Evolutionary conservation across 2,888 invertebrate species (phyloP), one percentile per base, ranked within the genome.

Genomic region (Tenthredo scrophulariae): DNA sequence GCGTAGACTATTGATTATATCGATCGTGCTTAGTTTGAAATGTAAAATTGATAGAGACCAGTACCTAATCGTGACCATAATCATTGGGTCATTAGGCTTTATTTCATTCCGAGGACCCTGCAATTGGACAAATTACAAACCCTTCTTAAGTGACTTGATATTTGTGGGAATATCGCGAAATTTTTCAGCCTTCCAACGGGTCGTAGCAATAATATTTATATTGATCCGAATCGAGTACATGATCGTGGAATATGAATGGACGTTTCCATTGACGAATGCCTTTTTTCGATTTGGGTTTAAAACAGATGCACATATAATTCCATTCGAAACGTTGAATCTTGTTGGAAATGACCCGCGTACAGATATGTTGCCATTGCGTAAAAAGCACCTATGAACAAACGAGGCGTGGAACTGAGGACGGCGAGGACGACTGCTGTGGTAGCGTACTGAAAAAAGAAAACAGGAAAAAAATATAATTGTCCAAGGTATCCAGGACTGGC

Each of bases 1-100:
- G n/a, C 74, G 72, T 79, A 84, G 46, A 62, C 43, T 43, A 84
- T 58, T 75, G 83, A 70, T 62, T 58, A 22, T 85, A 84, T 85
- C 80, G 85, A 84, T 84, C 50, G 62, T 85, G 86, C 86, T 62
- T 72, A 70, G 33, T 72, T 65, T 54, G 22, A 29, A 84, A 80
- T 86, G 84, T 72, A 54, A 46, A 26, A 77, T 54, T 77, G n/a
- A 26, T 62, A 77, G 13, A 50, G 29, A 29, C 77, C 77, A 9
- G 43, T 46, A 10, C 37, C 37, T 43, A 18, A 54, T 33, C 54
- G 77, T 77, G 50, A n/a, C 77, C 77, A n/a, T n/a, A 54, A 54
- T 54, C 18, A 33, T 50, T 33, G 50, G 26, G 50, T 54, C 18
- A 13, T 50, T 77, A 40, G 29, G 54, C 46, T 70, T 50, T n/a